Percentiles rank a stretch among this genome's conserved stretches.
Evolutionary conservation across 2,888 invertebrate genomes (phyloP).

Genomic region (Tinea trinotella): DNA sequence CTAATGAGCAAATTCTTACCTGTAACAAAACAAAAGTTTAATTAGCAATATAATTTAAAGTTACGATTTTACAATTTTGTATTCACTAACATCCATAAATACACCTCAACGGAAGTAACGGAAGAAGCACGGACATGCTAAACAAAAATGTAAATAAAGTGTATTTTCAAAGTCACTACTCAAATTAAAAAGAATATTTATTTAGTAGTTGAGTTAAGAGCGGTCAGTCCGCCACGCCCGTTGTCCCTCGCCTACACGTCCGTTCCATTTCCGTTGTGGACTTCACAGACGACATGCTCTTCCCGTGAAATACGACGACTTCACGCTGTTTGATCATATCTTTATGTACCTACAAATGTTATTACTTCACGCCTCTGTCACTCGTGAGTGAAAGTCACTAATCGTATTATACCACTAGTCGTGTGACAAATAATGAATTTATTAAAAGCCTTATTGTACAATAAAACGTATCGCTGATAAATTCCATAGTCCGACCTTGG

Average conservation of each 20-base stretch:
- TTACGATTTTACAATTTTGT: not conserved
- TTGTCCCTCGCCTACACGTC: slow-evolving; percentile 58
- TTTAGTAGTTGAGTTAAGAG: slow-evolving; percentile 25
- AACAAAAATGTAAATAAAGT: not conserved
- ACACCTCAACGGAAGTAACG: not conserved
- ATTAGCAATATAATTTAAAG: not conserved
- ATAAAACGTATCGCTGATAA: not conserved
- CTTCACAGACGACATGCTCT: slow-evolving; percentile 39
- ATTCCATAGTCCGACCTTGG: slow-evolving; percentile 43
- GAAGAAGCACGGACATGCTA: not conserved
- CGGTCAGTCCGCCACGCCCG: slow-evolving; percentile 46
- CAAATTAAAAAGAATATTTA: not conserved
- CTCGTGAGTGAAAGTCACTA: not conserved
- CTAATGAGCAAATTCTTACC: slow-evolving; percentile 11
- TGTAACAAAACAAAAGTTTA: slow-evolving; percentile 10
- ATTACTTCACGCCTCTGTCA: slow-evolving; percentile 6
- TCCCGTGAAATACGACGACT: slow-evolving; percentile 33
- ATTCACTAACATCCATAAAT: too few relatives aligned
- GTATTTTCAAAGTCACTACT: not conserved
- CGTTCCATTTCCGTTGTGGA: slow-evolving; percentile 50
- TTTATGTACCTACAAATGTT: slow-evolving; percentile 10
- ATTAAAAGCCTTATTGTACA: not conserved
- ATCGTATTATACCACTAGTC: not conserved
- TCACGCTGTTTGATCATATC: slow-evolving; percentile 30
- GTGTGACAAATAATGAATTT: too few relatives aligned